phyloP scores from a whole-genome alignment of 1,140 invertebrate species.

The Leucophenga varia region DNA sequence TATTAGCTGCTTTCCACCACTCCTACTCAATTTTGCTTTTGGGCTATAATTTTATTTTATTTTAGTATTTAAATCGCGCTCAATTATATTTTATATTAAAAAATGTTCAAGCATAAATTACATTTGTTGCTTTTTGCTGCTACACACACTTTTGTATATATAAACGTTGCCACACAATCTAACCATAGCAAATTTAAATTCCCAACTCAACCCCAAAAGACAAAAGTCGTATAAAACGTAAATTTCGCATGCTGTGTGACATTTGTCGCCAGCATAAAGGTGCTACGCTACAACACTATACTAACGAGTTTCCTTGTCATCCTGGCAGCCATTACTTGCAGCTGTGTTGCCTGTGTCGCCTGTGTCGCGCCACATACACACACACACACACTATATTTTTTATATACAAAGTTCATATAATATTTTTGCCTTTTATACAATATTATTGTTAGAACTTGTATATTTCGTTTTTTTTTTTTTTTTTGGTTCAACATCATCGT shows the following conservation, averaged over 20 bases:
- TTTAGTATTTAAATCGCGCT: too few species aligned
- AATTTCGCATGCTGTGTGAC: constrained; percentile 20
- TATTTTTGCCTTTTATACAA: too few species aligned
- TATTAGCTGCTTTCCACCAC: too few species aligned
- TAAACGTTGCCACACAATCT: constrained; percentile 10
- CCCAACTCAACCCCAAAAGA: too few species aligned
- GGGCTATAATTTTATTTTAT: too few species aligned
- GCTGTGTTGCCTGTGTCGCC: constrained; percentile 42
- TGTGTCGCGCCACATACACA: too few species aligned
- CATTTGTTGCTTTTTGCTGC: too few species aligned
- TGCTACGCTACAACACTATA: too few species aligned
- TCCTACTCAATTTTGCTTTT: too few species aligned
- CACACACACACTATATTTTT: constrained; percentile 54
- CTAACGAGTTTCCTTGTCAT: constrained; percentile 25
- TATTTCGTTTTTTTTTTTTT: neutral
- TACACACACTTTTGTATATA: too few species aligned
- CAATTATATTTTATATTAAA: constrained; percentile 52
- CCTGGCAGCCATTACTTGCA: constrained; percentile 33
- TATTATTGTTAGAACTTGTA: constrained; percentile 30
- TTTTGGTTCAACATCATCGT: neutral
- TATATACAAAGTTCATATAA: too few species aligned
- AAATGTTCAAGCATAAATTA: constrained; percentile 48
- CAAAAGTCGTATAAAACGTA: too few species aligned
- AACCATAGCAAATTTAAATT: neutral
- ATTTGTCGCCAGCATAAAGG: constrained; percentile 33